Evolutionary conservation across 1,140 invertebrate genomes (phyloP), one percentile per base, ranked within the genome.

Genomic region (Scaptomyza graminum): DNA sequence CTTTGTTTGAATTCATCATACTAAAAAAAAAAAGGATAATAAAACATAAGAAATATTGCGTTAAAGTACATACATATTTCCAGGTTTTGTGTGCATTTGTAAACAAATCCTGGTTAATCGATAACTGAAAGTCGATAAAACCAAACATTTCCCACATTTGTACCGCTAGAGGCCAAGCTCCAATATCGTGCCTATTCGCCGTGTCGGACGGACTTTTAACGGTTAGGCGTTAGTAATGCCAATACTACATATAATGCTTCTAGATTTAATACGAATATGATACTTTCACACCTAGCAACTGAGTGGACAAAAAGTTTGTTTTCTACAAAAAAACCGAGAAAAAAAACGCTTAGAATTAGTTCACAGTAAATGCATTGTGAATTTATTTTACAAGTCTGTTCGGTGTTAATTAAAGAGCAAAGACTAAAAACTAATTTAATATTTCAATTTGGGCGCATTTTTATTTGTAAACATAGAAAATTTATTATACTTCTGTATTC

Each of bases 1-100:
- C 64, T 66, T 59, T 75, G 31, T 74, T 78, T 49, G 66, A 28
- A 41, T 72, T 13, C 68, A 65, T 84, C 52, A 47, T 69, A 16
- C 56, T 72, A 2, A 34, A 57, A 55, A 69, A 41, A 47, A 56
- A 54, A 61, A 43, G 11, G 39, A 49, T 52, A 12, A 41, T 8
- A n/a, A 18, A 44, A 34, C 8, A 5, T 8, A 41, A 28, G 11
- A 41, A 44, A 37, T 5, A 50, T n/a, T 56, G 34, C 13, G 28
- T 16, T 28, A 51, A 50, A 66, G 18, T 43, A 12, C 15, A 31
- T 5, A 15, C 2, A 22, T 22, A 22, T 22, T 2, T 22, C 43
- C 31, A 9, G 8, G 31, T 34, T 34, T 34, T 31, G 28, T 31
- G 28, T 22, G 18, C 18, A 18, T 18, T 18, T 18, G 18, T 18